Conservation (phyloP, 2,888 invertebrate species). For the Euplagia quadripunctaria region DNA sequence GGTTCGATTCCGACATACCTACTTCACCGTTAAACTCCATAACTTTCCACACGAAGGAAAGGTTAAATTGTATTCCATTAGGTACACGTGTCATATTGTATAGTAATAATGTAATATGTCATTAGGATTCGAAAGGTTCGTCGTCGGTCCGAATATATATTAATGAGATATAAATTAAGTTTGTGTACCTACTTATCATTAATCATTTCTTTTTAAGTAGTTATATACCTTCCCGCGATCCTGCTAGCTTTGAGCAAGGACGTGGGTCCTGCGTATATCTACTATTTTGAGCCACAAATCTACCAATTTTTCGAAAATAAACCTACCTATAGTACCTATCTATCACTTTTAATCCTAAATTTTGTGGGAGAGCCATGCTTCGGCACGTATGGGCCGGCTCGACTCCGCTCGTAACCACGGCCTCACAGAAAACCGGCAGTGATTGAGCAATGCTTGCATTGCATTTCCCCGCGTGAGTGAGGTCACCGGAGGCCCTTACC, state of each 20-base stretch:
- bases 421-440: too few species aligned
- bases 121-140: neutral
- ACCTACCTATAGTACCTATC: too few species aligned
- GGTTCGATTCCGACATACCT: too few species aligned
- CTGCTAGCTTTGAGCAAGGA: too few species aligned
- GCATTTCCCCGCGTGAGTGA: too few species aligned
- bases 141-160: neutral
- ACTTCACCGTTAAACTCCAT: neutral
- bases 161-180: conserved; percentile 8
- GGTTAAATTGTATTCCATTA: neutral
- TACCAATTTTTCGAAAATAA: too few species aligned
- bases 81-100: neutral
- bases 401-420: too few species aligned
- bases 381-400: too few species aligned
- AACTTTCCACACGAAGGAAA: neutral
- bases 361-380: too few species aligned
- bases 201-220: neutral
- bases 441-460: too few species aligned
- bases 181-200: conserved; percentile 9
- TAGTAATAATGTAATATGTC: neutral
- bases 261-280: neutral
- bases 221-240: neutral
- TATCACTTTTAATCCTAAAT: too few species aligned
- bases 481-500: too few species aligned
- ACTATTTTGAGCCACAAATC: neutral